Base-by-base conservation (phyloP, 1,140 invertebrate species). In the Drosophila pseudoobscura region DNA sequence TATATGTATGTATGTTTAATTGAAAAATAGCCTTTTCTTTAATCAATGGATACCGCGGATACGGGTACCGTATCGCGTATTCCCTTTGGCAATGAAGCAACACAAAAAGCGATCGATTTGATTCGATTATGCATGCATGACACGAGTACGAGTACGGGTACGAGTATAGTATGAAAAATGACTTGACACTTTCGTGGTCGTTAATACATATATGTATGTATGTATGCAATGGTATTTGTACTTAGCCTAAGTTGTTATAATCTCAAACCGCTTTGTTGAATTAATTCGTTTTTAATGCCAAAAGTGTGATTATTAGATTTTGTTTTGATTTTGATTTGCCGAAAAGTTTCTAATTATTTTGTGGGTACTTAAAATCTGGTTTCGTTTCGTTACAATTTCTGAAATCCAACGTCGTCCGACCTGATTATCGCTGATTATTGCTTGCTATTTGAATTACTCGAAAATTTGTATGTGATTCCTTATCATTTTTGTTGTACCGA, bases 261-360 rank as follows among this genome's bases (percentile, higher is more conserved):
- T 55, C 56, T 50, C 61, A 74, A 56, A 66, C 70, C 68, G 54
- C 64, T 69, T 52, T 70, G 47, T 73, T 46, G 52, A 59, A 20
- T 59, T 66, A 57, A 47, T 50, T 65, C 13, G 52, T 58, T 61
- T 43, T 29, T 64, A 56, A 71, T 82, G 55, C 71, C 57, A 87
- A 87, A 87, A 65, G 26, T 64, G 20, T 45, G 22, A 54, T 72
- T 17, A n/a, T 52, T 54, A 53, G 7, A 13, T 54, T 63, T 62
- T 57, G 3, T 79, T 83, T 88, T 87, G 83, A 85, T 87, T 87
- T 88, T 87, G 83, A 87, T 83, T 87, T 88, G 75, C 78, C 83
- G 78, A 87, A 87, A 88, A 78, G 45, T 78, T 69, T 69, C 31
- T 69, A 57, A 31, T 53, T 56, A 43, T 58, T 50, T 59, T 22